These are phyloP conservation scores for Drosophila histrio DNA, from an alignment of 2,888 invertebrate species.

Conservation along the genomic window DNA sequence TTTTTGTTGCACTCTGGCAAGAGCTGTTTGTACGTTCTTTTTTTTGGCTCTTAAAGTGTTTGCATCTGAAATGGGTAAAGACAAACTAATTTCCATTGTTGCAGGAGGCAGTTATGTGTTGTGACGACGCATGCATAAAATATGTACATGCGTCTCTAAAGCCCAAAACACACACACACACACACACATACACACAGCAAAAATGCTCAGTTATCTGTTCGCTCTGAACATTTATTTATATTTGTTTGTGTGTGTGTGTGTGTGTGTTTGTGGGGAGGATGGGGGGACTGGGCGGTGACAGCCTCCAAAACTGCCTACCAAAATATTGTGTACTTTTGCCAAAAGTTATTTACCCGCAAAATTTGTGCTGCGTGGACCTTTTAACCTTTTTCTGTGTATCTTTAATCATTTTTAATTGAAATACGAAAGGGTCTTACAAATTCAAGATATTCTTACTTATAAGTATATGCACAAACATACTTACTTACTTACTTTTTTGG, in stretches of 20 bases:
- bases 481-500: constrained; percentile 5
- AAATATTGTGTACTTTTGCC: constrained; percentile 30
- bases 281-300: too few relatives aligned
- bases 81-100: constrained; percentile 65
- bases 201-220: constrained; percentile 15
- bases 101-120: constrained; percentile 39
- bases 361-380: constrained; percentile 67
- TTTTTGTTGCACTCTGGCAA: constrained; percentile 36
- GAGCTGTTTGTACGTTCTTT: constrained; percentile 13
- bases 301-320: constrained; percentile 29
- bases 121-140: constrained; percentile 69
- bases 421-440: constrained; percentile 43
- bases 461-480: not conserved
- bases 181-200: not conserved
- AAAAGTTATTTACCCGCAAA: constrained; percentile 65
- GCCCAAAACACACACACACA: constrained; percentile 9
- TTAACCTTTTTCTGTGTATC: constrained; percentile 65
- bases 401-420: constrained; percentile 76
- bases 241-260: constrained; percentile 14
- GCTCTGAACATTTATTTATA: constrained; percentile 7
- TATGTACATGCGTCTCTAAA: constrained; percentile 41
- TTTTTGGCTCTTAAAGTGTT: constrained; percentile 36
- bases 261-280: constrained; percentile 9
- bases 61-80: constrained; percentile 44
- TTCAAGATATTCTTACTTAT: constrained; percentile 7